These are phyloP conservation scores for Bradypodion pumilum DNA, from an alignment of 2,797 vertebrate species.

Conservation along the genomic window DNA sequence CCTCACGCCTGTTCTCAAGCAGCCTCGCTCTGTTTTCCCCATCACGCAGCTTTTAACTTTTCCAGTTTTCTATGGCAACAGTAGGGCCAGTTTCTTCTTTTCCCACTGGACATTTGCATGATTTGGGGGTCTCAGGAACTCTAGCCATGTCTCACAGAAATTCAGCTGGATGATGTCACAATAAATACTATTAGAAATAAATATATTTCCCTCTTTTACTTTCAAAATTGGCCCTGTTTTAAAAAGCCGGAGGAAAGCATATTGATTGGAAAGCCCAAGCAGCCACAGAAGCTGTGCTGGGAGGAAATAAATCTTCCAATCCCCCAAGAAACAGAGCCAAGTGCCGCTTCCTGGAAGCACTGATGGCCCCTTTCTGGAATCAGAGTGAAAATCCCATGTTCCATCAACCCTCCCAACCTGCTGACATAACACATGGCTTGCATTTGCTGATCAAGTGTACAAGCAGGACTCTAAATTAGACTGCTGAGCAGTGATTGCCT, in stretches of 20 bases:
- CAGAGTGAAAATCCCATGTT: slow-evolving; percentile 65
- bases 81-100: not conserved
- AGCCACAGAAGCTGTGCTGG: slow-evolving; percentile 62
- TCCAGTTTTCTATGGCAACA: not conserved
- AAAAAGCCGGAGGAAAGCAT: slow-evolving; percentile 71
- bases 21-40: no score
- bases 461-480: slow-evolving; percentile 68
- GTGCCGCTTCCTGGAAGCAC: slow-evolving; percentile 77
- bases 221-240: slow-evolving; percentile 61
- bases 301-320: slow-evolving; percentile 76
- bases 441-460: slow-evolving; percentile 73
- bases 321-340: slow-evolving; percentile 67
- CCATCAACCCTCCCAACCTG: slow-evolving; percentile 67
- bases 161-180: slow-evolving; percentile 24
- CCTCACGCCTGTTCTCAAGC: not conserved
- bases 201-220: slow-evolving; percentile 44
- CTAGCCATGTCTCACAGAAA: slow-evolving; percentile 32
- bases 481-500: slow-evolving; percentile 59
- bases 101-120: not conserved
- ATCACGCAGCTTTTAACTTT: not conserved
- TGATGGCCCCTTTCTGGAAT: slow-evolving; percentile 74
- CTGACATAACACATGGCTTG: slow-evolving; percentile 69
- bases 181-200: slow-evolving; percentile 25
- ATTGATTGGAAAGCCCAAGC: slow-evolving; percentile 71
- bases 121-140: slow-evolving; percentile 29